Percentiles rank a stretch among this genome's conserved stretches.
Conservation (phyloP, 2,797 vertebrate species). For the Hydrophis major region DNA sequence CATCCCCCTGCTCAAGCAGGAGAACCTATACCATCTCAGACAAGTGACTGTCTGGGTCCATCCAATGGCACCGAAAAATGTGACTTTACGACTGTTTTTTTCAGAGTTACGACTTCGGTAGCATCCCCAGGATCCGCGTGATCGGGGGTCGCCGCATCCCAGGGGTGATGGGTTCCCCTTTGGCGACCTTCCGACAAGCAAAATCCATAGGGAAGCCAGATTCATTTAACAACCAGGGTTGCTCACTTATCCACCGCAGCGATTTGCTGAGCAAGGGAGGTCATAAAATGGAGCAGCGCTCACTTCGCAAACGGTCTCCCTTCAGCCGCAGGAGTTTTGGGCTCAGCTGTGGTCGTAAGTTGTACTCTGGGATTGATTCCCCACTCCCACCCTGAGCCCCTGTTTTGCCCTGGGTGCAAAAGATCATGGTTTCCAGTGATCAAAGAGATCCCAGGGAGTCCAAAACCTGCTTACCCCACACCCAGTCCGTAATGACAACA, state of each 20-base stretch:
- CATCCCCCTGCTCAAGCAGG: too few species aligned
- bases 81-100: neutral
- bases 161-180: neutral
- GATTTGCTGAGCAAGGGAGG: neutral
- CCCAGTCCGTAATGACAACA: neutral
- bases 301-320: neutral
- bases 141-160: neutral
- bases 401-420: neutral
- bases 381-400: neutral
- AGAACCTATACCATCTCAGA: too few species aligned
- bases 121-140: neutral
- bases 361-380: neutral
- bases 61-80: neutral
- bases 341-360: accelerated
- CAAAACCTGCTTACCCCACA: neutral
- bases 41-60: too few species aligned
- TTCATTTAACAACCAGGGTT: neutral
- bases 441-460: neutral
- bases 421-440: neutral
- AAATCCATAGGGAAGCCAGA: too few species aligned
- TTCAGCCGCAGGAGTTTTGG: neutral
- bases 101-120: neutral
- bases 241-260: neutral
- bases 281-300: neutral
- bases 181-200: neutral